Evolutionary conservation across 2,113 vertebrate species (phyloP).

Genomic region (Rhineura floridana): DNA sequence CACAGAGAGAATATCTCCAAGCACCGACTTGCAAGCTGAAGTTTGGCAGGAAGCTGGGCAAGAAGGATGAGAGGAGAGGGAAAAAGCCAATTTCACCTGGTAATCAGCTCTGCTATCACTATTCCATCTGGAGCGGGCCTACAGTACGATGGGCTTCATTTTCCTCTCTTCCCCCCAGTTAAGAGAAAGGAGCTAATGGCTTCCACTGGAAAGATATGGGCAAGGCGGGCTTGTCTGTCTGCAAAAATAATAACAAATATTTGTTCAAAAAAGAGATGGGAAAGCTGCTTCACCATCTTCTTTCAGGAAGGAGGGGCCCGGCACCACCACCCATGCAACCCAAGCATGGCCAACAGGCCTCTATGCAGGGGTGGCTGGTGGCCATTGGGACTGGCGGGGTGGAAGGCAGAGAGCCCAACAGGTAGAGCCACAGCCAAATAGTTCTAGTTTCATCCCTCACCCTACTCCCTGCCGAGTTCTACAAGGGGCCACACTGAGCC

Average conservation of each 20-base stretch:
- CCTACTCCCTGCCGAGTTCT: too few relatives aligned
- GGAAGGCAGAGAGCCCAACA: too few relatives aligned
- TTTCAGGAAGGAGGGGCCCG: not conserved
- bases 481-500: too few relatives aligned
- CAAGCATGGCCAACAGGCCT: slow-evolving; percentile 62
- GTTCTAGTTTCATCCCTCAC: too few relatives aligned
- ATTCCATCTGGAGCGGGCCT: slow-evolving; percentile 66
- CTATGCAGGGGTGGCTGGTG: slow-evolving; percentile 1
- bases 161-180: slow-evolving; percentile 53
- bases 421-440: too few relatives aligned
- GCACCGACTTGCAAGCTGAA: slow-evolving; percentile 75
- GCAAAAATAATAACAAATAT: too few relatives aligned
- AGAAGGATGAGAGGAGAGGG: slow-evolving; percentile 70
- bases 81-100: slow-evolving; percentile 77
- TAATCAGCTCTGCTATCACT: slow-evolving; percentile 78
- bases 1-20: slow-evolving; percentile 72
- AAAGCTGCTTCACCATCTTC: slow-evolving; percentile 60
- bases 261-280: slow-evolving; percentile 53
- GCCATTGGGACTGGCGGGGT: too few relatives aligned
- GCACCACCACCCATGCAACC: slow-evolving; percentile 40
- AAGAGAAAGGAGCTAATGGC: slow-evolving; percentile 62
- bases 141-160: slow-evolving; percentile 69
- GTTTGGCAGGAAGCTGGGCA: slow-evolving; percentile 78
- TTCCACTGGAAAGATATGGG: slow-evolving; percentile 58
- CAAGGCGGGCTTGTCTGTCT: slow-evolving; percentile 27